phyloP scores from a whole-genome alignment of 1,140 invertebrate genomes.

The Orchesella cincta region DNA sequence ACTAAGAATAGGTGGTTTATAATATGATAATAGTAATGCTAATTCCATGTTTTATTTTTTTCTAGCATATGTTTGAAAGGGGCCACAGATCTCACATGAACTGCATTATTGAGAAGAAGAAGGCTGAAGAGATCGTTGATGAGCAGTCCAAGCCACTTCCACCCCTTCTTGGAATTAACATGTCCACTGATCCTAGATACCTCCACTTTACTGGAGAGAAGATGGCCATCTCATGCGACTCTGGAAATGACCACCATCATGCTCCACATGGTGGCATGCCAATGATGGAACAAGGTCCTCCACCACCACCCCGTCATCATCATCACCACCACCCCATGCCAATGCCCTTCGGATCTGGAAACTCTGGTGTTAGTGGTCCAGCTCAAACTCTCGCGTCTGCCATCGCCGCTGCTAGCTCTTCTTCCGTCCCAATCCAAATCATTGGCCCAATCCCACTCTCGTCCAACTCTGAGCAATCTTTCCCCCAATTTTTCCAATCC shows the following conservation, averaged over 20 bases:
- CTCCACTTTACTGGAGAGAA: conserved; percentile 77
- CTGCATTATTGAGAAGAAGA: conserved; percentile 80
- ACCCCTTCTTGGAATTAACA: conserved; percentile 65
- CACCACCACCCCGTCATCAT: conserved; percentile 24
- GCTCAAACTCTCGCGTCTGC: conserved; percentile 24
- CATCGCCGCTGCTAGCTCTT: conserved; percentile 15
- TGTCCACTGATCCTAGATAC: conserved; percentile 71
- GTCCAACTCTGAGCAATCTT: neutral
- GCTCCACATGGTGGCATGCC: neutral
- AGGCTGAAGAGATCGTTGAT: conserved; percentile 77
- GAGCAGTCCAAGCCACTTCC: conserved; percentile 70
- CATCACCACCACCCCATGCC: neutral
- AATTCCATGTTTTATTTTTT: too few species aligned
- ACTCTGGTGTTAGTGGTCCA: neutral
- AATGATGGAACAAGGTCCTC: neutral
- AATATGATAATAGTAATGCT: too few species aligned
- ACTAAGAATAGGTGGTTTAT: too few species aligned
- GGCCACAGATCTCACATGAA: conserved; percentile 79
- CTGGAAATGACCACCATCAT: conserved; percentile 58
- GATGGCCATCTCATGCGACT: conserved; percentile 82
- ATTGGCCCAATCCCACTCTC: conserved; percentile 46
- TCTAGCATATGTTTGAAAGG: conserved; percentile 68
- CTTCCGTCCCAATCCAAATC: conserved; percentile 45
- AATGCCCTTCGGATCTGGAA: neutral
- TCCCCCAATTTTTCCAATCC: neutral